Evolutionary conservation across 2,113 vertebrate genomes (phyloP), one percentile per base, ranked within the genome.

Genomic region (Mellivora capensis): DNA sequence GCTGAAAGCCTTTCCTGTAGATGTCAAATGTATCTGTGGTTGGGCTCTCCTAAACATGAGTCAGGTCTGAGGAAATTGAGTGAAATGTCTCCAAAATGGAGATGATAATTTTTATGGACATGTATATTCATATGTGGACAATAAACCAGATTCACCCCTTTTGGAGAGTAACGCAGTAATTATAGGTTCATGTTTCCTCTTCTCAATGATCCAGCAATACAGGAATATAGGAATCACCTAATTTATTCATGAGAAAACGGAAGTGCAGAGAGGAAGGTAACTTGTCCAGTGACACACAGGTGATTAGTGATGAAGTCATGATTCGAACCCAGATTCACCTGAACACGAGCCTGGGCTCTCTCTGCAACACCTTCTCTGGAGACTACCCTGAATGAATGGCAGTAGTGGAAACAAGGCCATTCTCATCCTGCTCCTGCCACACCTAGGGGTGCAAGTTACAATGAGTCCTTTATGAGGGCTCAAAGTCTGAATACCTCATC

Each of bases 401-500:
- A 3, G 20, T 12, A 17, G 37, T 44, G 71, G 71, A 29, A 29
- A 54, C 7, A 9, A 47, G 69, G 61, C 20, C 1, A 0, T 54
- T 67, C 23, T 79, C 31, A 44, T 47, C 49, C 42, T 57, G 67
- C 64, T 20, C 2, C 9, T 67, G 77, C 79, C 4, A 4, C 17
- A n/a, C 11, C 13, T 1, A 0, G 47, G n/a, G 4, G n/a, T 17
- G 7, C 14, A n/a, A 47, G 72, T 34, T 17, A 4, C 1, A 4
- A n/a, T 6, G 6, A 31, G 62, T 49, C 76, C 57, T 69, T 82
- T 12, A 4, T 4, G 39, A 44, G 57, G 57, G 10, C 86, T 44
- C 54, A 31, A 37, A 29, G 14, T 72, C 39, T 52, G 15, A 84
- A 80, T 49, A 31, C 21, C 13, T 61, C 39, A 21, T 29, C 62